These are phyloP conservation scores for Piscicola geometra DNA, from an alignment of 2,888 invertebrate genomes.

Conservation along the genomic window DNA sequence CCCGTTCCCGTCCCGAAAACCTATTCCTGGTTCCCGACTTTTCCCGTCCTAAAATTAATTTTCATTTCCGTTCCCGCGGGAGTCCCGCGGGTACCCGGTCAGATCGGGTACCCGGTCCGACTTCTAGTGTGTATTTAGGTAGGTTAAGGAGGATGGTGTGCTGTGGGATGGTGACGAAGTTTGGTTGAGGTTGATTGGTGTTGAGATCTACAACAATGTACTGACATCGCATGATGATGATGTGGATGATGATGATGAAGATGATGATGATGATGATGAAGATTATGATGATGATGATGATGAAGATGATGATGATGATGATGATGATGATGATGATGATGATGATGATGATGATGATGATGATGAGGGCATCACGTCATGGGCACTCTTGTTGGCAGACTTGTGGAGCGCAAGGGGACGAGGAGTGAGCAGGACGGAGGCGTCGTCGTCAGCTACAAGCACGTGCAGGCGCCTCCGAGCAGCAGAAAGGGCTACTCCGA, in stretches of 20 bases:
- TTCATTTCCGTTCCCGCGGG: no score
- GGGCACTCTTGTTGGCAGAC: no score
- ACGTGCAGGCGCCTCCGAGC: not conserved
- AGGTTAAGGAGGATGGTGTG: not conserved
- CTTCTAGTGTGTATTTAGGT: not conserved
- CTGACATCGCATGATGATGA: conserved; percentile 64
- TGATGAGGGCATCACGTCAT: not conserved
- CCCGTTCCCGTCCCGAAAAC: no score
- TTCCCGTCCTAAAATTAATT: no score
- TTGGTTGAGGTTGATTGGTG: not conserved
- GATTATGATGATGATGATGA: conserved; percentile 33
- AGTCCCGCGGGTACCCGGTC: no score
- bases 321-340: conserved; percentile 18
- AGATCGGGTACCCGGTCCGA: no score
- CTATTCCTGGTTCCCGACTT: no score
- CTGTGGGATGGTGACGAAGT: not conserved
- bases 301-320: conserved; percentile 20
- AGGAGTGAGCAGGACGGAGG: not conserved
- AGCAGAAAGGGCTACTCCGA: not conserved
- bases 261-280: conserved; percentile 35
- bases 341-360: conserved; percentile 19
- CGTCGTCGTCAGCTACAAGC: conserved; percentile 16
- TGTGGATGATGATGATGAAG: conserved; percentile 26
- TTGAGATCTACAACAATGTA: no score
- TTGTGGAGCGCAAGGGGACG: not conserved